Evolutionary conservation across 2,113 vertebrate genomes (phyloP).

Genomic region (Mesoclemmys tuberculata): DNA sequence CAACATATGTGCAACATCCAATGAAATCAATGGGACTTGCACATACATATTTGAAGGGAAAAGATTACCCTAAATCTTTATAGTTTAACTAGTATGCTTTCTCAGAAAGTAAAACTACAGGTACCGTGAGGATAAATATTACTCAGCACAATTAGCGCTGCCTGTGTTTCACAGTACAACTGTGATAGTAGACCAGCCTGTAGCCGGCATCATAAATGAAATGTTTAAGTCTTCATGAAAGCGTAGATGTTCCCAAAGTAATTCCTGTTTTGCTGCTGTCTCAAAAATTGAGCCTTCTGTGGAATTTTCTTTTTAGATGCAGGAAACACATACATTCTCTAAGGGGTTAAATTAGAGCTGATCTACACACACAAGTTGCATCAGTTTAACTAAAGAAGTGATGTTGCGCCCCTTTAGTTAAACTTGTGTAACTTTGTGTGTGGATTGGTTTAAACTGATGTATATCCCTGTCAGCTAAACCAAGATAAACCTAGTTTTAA

Average conservation of each 20-base stretch:
- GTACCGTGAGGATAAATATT: conserved; percentile 47
- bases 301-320: neutral
- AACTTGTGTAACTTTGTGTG: neutral
- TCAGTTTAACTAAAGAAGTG: neutral
- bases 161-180: conserved; percentile 59
- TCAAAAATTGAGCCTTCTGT: neutral
- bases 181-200: conserved; percentile 60
- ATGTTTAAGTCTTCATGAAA: conserved; percentile 25
- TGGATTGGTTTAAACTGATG: neutral
- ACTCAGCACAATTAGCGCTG: conserved; percentile 65
- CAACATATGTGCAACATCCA: neutral
- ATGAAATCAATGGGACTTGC: neutral
- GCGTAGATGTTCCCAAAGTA: neutral
- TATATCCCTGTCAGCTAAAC: too few relatives aligned
- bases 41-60: conserved; percentile 34
- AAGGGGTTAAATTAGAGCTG: neutral
- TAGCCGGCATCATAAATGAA: conserved; percentile 65
- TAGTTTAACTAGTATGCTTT: conserved; percentile 62
- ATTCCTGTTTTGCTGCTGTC: neutral
- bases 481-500: neutral
- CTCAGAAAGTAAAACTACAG: conserved; percentile 64
- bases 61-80: conserved; percentile 36
- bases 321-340: conserved; percentile 5
- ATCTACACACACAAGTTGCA: neutral
- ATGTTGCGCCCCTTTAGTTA: neutral